Evolutionary conservation across 2,113 vertebrate genomes (phyloP).

Genomic region (Polyodon spathula): DNA sequence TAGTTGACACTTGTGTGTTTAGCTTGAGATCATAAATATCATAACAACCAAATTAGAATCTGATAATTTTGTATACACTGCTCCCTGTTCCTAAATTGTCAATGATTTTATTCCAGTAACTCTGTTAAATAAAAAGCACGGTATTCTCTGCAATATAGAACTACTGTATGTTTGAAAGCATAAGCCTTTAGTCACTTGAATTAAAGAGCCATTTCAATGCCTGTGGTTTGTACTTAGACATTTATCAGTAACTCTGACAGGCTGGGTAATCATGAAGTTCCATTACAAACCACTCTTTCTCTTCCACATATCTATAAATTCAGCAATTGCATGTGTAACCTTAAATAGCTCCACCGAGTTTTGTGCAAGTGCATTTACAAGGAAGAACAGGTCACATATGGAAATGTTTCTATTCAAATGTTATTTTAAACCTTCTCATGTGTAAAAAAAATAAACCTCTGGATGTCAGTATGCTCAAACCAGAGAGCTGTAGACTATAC

Average conservation of each 20-base stretch:
- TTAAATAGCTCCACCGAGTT: not conserved
- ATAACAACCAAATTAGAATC: no score
- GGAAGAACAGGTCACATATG: constrained; percentile 47
- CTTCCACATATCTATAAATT: constrained; percentile 4
- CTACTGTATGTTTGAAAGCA: no score
- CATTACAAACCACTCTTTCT: constrained; percentile 5
- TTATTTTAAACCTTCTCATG: constrained; percentile 48
- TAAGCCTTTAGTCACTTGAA: no score
- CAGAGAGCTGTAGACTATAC: constrained; percentile 28
- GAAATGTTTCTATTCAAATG: constrained; percentile 51
- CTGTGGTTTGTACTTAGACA: not conserved
- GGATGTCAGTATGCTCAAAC: constrained; percentile 33
- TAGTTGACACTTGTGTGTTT: no score
- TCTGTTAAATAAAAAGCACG: no score
- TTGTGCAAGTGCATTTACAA: constrained; percentile 20
- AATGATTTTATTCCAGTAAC: no score
- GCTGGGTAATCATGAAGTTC: not conserved
- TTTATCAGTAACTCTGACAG: not conserved
- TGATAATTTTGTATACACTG: no score
- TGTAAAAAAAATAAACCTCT: constrained; percentile 27
- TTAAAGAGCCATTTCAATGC: no score
- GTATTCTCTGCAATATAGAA: no score
- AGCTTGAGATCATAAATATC: no score
- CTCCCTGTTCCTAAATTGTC: no score
- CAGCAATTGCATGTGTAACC: not conserved